Evolutionary conservation across 2,888 invertebrate genomes (phyloP).

Genomic region (Empis livida): DNA sequence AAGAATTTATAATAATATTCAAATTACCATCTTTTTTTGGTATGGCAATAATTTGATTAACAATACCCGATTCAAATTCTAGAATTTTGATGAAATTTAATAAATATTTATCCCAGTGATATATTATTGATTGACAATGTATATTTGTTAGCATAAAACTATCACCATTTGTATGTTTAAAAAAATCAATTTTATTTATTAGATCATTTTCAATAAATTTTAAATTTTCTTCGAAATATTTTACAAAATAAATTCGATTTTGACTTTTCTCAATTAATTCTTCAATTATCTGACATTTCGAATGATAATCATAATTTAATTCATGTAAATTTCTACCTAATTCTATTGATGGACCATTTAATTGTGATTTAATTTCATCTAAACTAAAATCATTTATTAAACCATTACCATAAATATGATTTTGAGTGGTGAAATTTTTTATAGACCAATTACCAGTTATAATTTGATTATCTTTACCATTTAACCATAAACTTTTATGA

Average conservation of each 20-base stretch:
- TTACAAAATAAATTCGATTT: conserved; percentile 36
- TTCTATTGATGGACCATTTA: conserved; percentile 1
- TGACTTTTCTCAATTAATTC: conserved; percentile 21
- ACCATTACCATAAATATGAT: conserved; percentile 25
- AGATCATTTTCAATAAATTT: conserved; percentile 6
- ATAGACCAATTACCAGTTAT: conserved; percentile 39
- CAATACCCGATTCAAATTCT: conserved; percentile 35
- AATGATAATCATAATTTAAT: conserved; percentile 16
- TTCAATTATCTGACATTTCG: conserved; percentile 27
- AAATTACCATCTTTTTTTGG: conserved; percentile 16
- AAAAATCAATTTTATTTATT: conserved; percentile 7
- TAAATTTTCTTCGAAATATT: conserved; percentile 37
- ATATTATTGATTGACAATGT: conserved; percentile 36
- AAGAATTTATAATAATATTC: conserved; percentile 28
- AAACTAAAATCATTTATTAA: conserved; percentile 28
- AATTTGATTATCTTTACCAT: conserved; percentile 26
- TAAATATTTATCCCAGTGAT: conserved; percentile 28
- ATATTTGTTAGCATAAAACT: conserved; percentile 25
- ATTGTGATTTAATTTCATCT: conserved; percentile 4
- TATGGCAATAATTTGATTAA: conserved; percentile 36
- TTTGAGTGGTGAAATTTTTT: conserved; percentile 29
- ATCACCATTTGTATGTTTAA: background rate
- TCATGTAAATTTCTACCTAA: conserved; percentile 19
- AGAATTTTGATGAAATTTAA: conserved; percentile 21
- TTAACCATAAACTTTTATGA: conserved; percentile 26